A percentile compares a stretch with the other conserved stretches of the same genome.
Conservation (phyloP, 2,888 invertebrate genomes). For the Invenusta paracnida region DNA sequence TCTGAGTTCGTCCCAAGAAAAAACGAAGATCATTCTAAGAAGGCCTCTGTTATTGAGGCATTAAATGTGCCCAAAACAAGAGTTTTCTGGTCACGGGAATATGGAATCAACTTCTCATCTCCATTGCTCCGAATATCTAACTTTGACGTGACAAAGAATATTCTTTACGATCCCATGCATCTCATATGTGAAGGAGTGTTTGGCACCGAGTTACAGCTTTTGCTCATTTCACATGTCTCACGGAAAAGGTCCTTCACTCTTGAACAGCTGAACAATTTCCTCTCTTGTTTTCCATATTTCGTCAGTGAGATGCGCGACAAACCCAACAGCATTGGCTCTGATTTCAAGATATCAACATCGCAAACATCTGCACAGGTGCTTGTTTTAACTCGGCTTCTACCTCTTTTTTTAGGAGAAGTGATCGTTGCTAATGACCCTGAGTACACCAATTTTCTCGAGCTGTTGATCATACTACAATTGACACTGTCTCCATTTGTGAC, state of each 20-base stretch:
- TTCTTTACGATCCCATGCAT: background rate
- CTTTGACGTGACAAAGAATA: background rate
- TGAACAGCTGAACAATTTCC: background rate
- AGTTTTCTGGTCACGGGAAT: background rate
- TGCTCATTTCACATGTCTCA: background rate
- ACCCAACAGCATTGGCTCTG: background rate
- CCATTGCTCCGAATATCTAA: background rate
- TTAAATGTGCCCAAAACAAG: background rate
- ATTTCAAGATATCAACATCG: background rate
- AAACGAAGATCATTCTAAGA: background rate
- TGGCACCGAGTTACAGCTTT: background rate
- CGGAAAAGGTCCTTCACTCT: background rate
- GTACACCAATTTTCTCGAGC: background rate
- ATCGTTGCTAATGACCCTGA: background rate
- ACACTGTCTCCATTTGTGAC: background rate
- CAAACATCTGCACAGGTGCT: background rate
- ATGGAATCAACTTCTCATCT: background rate
- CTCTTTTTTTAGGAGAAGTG: background rate
- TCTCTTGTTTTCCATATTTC: background rate
- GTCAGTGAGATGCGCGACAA: background rate
- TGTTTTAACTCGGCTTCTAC: background rate
- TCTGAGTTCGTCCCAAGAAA: background rate
- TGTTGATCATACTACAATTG: background rate
- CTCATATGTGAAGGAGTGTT: background rate
- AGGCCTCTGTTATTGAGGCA: background rate